Evolutionary conservation across 2,888 invertebrate genomes (phyloP), one percentile per base, ranked within the genome.

Genomic region (Thereva unica): DNA sequence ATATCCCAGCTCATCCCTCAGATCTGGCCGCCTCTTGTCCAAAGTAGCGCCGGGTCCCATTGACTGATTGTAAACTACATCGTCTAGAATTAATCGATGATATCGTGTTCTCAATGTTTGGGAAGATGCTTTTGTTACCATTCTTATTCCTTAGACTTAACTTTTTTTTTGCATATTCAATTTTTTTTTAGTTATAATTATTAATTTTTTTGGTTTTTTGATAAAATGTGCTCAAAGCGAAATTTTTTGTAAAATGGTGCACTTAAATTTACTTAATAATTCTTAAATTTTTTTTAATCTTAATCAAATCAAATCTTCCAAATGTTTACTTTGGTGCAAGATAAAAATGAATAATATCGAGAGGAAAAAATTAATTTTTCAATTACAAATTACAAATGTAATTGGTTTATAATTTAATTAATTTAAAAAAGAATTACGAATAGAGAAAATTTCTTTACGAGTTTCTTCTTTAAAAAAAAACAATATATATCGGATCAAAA

Each of bases 51-150:
- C 87, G 66, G 81, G 81, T 77, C 87, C 88, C 79, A 89, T 88
- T 9, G 92, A 91, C 76, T 93, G 92, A 82, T 93, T 93, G 85
- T 94, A 94, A 68, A 93, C 92, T 67, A 93, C 93, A 81, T 93
- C 94, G 83, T 94, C 94, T 93, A 83, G 71, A 81, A 81, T 81
- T 81, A 81, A 80, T 80, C 79, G 76, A 77, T 78, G 79, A 78
- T 77, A 78, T 78, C 77, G 76, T 75, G 73, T 70, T 75, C 78
- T 78, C 77, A 78, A 77, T 70, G 57, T 65, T 77, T 75, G 77
- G 77, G 76, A 81, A 81, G 80, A 81, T 81, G 80, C 80, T 81
- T 81, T 80, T 79, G 76, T 78, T 75, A 74, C 73, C 72, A 73
- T 71, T 72, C 69, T 66, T 59, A 67, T 47, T 70, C 57, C 68